Evolutionary conservation across 2,888 invertebrate genomes (phyloP).

Genomic region (Troides helena): DNA sequence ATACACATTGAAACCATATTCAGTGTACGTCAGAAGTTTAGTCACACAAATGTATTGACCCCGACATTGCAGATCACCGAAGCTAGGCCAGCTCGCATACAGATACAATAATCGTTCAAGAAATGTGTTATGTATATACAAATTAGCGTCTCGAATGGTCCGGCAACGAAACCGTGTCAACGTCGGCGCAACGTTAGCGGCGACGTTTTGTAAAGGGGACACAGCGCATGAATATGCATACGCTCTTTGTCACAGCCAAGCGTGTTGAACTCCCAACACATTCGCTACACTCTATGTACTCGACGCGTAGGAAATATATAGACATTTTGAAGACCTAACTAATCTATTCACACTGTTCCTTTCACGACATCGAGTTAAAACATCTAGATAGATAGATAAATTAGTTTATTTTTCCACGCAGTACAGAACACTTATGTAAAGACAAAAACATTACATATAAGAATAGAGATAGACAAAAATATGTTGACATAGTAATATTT

Average conservation of each 20-base stretch:
- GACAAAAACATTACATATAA: no score
- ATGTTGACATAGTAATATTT: no score
- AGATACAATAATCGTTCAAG: conserved; percentile 25
- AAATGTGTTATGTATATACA: conserved; percentile 39
- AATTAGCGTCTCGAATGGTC: conserved; percentile 53
- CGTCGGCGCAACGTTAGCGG: conserved; percentile 44
- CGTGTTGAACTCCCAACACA: conserved; percentile 53
- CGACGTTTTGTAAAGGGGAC: conserved; percentile 58
- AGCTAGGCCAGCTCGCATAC: conserved; percentile 21
- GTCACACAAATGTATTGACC: conserved; percentile 23
- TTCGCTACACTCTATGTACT: conserved; percentile 47
- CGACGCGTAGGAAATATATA: conserved; percentile 24
- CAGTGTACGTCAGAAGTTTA: not conserved
- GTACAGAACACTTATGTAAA: no score
- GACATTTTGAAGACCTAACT: not conserved
- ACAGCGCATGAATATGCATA: conserved; percentile 68
- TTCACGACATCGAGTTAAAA: not conserved
- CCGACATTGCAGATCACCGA: conserved; percentile 16
- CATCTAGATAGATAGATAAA: not conserved
- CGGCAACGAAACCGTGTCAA: conserved; percentile 54
- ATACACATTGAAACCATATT: not conserved
- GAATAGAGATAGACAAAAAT: no score
- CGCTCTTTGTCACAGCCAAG: conserved; percentile 59
- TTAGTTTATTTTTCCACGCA: no score
- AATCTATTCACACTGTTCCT: not conserved